Conservation (phyloP, 2,113 vertebrate genomes). For the Madoqua kirkii region DNA sequence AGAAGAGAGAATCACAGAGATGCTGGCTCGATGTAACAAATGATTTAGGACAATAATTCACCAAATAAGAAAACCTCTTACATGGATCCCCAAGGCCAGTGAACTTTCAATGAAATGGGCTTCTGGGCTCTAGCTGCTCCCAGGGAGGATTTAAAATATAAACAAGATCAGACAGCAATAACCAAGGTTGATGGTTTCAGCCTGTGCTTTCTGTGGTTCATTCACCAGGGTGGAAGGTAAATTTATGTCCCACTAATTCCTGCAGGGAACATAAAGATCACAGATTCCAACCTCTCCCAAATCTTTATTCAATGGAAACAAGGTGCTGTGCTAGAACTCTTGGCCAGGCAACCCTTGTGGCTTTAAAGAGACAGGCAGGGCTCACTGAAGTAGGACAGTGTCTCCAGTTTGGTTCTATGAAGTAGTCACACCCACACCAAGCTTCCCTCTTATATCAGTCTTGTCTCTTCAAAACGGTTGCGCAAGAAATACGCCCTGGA, state of each 20-base stretch:
- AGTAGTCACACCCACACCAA: background rate
- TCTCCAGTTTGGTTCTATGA: background rate
- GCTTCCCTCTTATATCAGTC: background rate
- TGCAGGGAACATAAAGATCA: conserved; percentile 5
- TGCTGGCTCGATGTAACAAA: background rate
- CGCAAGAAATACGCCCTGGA: background rate
- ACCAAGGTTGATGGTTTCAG: background rate
- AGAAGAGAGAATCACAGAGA: background rate
- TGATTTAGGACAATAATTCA: background rate
- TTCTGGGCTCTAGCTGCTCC: background rate
- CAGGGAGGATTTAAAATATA: background rate
- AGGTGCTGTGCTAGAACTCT: background rate
- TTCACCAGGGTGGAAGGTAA: background rate
- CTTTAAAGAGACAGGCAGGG: background rate
- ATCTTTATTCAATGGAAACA: background rate
- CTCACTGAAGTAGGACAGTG: rapidly evolving
- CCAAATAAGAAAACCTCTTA: background rate
- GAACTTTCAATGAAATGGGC: conserved; percentile 7
- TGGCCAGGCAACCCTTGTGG: background rate
- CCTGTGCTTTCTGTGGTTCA: background rate
- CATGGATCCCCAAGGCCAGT: background rate
- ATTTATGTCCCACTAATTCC: background rate
- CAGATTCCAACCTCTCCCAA: conserved; percentile 2
- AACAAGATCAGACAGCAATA: background rate
- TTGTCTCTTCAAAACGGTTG: background rate